Conservation (phyloP, 2,113 vertebrate genomes). For the Labeo catla region DNA sequence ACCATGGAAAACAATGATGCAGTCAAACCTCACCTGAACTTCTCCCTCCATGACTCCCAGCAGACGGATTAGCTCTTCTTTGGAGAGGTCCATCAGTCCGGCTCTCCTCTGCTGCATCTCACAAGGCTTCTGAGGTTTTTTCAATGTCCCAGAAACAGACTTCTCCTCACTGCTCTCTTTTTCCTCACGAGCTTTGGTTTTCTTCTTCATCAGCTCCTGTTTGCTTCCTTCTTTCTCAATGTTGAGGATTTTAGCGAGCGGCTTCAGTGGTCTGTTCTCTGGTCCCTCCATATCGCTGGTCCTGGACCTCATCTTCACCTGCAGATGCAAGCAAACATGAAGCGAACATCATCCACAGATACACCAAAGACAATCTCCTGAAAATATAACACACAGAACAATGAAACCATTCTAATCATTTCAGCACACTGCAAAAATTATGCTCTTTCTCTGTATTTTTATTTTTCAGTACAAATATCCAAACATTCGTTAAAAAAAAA, state of each 20-base stretch:
- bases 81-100: constrained; percentile 80
- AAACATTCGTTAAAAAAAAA: too few species aligned
- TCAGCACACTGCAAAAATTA: too few species aligned
- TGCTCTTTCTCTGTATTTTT: too few species aligned
- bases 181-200: constrained; percentile 61
- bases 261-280: constrained; percentile 76
- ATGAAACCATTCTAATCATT: neutral
- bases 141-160: constrained; percentile 75
- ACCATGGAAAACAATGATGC: neutral
- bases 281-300: constrained; percentile 82
- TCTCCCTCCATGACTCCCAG: constrained; percentile 98
- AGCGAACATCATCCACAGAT: neutral
- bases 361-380: neutral
- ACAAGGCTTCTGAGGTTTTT: constrained; percentile 74
- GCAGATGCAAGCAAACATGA: constrained; percentile 54
- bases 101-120: constrained; percentile 70
- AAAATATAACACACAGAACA: neutral
- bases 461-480: too few species aligned
- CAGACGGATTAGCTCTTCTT: constrained; percentile 86
- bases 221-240: constrained; percentile 63
- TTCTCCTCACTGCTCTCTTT: constrained; percentile 73
- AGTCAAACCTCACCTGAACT: constrained; percentile 83
- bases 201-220: constrained; percentile 59
- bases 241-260: constrained; percentile 69
- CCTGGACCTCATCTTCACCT: constrained; percentile 92